A percentile compares a stretch with the other conserved stretches of the same genome.
phyloP scores from a whole-genome alignment of 2,888 invertebrate genomes.

The Xestoiulus laeticollis region DNA sequence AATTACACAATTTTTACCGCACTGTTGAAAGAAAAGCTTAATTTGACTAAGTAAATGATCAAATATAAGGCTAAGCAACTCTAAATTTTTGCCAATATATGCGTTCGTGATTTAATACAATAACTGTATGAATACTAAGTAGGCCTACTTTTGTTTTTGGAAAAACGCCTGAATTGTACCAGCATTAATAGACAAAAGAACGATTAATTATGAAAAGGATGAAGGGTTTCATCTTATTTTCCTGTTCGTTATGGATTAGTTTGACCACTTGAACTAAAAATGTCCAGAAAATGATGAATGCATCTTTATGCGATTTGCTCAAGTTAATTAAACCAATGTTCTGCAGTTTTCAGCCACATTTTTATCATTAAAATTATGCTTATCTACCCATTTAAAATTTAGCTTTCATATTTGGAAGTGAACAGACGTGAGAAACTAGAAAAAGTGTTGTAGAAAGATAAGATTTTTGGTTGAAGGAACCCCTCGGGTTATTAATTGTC shows the following conservation, averaged over 20 bases:
- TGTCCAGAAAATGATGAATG: background rate
- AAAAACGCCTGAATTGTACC: background rate
- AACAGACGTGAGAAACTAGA: too few relatives aligned
- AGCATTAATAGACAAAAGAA: slow-evolving; percentile 34
- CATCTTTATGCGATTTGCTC: background rate
- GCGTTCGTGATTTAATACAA: background rate
- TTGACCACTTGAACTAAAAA: slow-evolving; percentile 37
- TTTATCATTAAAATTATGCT: background rate
- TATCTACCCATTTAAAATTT: background rate
- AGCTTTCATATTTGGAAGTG: too few relatives aligned
- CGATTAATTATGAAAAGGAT: slow-evolving; percentile 10
- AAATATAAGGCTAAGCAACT: background rate
- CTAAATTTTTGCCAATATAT: background rate
- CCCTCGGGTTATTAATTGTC: too few relatives aligned
- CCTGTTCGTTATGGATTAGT: background rate
- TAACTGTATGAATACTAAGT: background rate
- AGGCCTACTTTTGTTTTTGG: slow-evolving; percentile 2
- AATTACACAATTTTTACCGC: slow-evolving; percentile 3
- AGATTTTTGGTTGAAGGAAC: too few relatives aligned
- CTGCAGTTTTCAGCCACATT: background rate
- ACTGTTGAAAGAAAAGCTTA: background rate
- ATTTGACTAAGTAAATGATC: background rate
- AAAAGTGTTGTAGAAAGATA: too few relatives aligned
- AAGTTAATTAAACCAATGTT: background rate
- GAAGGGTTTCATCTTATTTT: background rate